Base-by-base conservation (phyloP, 2,888 invertebrate species). In the Drosophila neotestacea region DNA sequence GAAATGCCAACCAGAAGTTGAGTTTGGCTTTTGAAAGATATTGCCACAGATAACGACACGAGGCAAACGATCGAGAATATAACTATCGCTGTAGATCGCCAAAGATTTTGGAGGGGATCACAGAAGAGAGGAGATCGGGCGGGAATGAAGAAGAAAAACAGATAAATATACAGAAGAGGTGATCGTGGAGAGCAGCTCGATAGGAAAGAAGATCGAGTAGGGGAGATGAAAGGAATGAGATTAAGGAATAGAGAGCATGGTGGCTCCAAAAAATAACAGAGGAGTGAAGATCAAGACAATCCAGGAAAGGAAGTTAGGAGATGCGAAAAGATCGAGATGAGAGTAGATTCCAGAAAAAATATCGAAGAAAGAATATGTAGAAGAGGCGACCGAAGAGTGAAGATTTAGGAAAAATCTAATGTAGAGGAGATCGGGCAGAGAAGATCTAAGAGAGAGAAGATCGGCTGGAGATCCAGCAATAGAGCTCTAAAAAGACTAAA, bases 41-140 rank as follows among this genome's bases (percentile, higher is more conserved):
- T 79, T 67, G 66, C 73, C 77, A 73, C 48, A 79, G 82, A 77
- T 77, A 77, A 77, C 76, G 79, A 74, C 65, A 65, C 73, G 52
- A 55, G 6, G 47, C 38, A 50, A 74, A 42, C 62, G 50, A 77
- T 65, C 60, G 70, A 58, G 55, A 59, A 62, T 71, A 62, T 66
- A 47, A 48, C 47, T 48, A 63, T 67, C 66, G 54, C 61, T 11
- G 46, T n/a, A 66, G 52, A 60, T 66, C 47, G 50, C 47, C 34
- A 56, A 36, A 56, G 56, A 56, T 56, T 13, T 27, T 4, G 4
- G 27, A 44, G 39, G 28, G 9, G 44, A 44, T 44, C 27, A 27
- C 44, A 16, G 16, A 48, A 6, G 16, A 32, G 32, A 32, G 7
- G 16, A 34, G 48, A 50, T 16, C 3, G 13, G 11, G 32, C 1